Conservation (phyloP, 2,888 invertebrate genomes). For the Anoncus sp. region DNA sequence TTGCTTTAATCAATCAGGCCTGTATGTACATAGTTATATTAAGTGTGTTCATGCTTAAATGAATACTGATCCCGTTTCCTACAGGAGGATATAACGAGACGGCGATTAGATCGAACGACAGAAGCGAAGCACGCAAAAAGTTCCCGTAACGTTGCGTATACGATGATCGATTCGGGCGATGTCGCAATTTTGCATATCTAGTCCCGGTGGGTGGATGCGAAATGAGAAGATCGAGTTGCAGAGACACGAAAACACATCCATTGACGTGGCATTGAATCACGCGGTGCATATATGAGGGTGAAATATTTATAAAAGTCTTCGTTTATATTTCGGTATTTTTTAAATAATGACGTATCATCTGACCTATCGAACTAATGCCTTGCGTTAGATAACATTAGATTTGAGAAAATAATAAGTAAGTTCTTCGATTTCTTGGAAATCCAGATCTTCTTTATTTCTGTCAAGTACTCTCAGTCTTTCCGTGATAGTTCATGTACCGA, state of each 20-base stretch:
- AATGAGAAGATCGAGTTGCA: neutral
- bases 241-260: no score
- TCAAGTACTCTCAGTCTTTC: no score
- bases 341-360: no score
- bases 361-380: no score
- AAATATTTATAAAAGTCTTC: no score
- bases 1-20: conserved; percentile 45
- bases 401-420: no score
- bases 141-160: neutral
- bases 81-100: neutral
- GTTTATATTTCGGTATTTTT: no score
- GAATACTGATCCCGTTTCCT: neutral
- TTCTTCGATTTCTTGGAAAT: no score
- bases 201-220: neutral
- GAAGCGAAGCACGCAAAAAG: neutral
- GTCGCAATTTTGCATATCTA: neutral
- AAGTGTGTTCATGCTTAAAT: neutral
- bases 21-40: neutral
- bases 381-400: no score
- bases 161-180: neutral
- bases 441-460: neutral
- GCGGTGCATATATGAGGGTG: no score
- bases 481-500: no score
- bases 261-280: no score
- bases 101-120: neutral